Base-by-base conservation (phyloP, 2,797 vertebrate species). In the Australoheros facetus region DNA sequence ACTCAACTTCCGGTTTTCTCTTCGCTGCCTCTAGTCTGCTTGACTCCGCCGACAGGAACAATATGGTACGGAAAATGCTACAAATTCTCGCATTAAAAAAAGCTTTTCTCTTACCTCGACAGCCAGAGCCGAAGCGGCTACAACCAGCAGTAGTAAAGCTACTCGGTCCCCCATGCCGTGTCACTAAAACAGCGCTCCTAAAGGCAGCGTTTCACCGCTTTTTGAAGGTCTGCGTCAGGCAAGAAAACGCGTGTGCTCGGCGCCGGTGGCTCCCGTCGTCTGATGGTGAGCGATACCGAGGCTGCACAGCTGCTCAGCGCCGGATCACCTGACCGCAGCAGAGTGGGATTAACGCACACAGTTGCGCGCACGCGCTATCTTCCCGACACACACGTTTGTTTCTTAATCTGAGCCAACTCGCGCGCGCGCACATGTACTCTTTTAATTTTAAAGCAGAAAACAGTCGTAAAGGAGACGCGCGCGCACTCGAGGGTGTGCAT, bases 251-350 rank as follows among this genome's bases (percentile, higher is more conserved):
- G 71, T 78, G 83, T 56, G 39, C 23, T 73, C 88, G 1, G 81
- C 80, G 78, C 88, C 89, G 87, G 86, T 85, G 87, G 85, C 91
- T 91, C 86, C 89, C 75, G 92, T 82, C 77, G 91, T 94, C 90
- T 93, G 93, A 93, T 85, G 89, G 83, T 26, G 91, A 92, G 81
- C 19, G 80, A 92, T 73, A 82, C 71, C 73, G 89, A 94, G 87
- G 81, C 89, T 84, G 85, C 86, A 90, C 94, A 94, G 94, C 95
- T 95, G 94, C 94, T 95, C 57, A 7, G 87, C 71, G 64, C 84
- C 85, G 58, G 86, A 88, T 95, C 95, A 96, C 94, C 91, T 96
- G 95, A 96, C 93, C 92, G 77, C 90, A 71, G 88, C 79, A 53
- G 71, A 80, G 81, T 70, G 74, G 85, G 88, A 89, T 85, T 78